Evolutionary conservation across 2,888 invertebrate species (phyloP).

Genomic region (Drosophila nr. perissopoda): DNA sequence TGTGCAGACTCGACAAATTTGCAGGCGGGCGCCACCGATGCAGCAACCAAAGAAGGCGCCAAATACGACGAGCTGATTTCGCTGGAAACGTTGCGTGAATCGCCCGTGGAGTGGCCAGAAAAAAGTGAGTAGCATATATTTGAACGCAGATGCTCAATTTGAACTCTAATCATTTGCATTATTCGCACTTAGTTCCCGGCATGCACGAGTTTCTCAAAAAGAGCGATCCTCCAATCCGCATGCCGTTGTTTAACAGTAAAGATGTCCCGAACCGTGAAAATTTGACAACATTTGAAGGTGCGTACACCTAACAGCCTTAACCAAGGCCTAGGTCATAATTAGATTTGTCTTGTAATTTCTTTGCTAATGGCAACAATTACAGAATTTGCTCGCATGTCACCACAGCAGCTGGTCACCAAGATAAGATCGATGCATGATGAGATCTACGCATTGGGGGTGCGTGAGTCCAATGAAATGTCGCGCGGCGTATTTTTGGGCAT

Average conservation of each 20-base stretch:
- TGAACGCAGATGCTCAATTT: not conserved
- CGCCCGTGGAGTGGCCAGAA: conserved; percentile 98
- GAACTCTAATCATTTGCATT: not conserved
- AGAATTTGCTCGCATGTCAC: conserved; percentile 91
- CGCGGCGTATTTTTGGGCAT: conserved; percentile 97
- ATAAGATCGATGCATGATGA: conserved; percentile 97
- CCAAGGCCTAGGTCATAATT: not conserved
- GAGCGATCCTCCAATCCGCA: conserved; percentile 86
- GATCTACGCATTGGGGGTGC: conserved; percentile 96
- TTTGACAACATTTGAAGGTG: conserved; percentile 91
- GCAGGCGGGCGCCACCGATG: conserved; percentile 32
- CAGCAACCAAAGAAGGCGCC: conserved; percentile 22
- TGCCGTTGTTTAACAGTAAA: conserved; percentile 88
- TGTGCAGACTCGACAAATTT: conserved; percentile 36
- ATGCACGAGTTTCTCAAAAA: conserved; percentile 92
- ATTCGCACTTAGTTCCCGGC: conserved; percentile 90
- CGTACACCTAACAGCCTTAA: conserved; percentile 83
- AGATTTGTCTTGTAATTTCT: not conserved
- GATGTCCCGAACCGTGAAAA: conserved; percentile 90
- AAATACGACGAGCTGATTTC: conserved; percentile 92
- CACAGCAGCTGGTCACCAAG: conserved; percentile 94
- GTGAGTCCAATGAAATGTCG: conserved; percentile 98
- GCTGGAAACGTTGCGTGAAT: conserved; percentile 95
- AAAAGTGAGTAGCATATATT: conserved; percentile 89
- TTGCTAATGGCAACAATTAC: conserved; percentile 60